Evolutionary conservation across 2,888 invertebrate species (phyloP).

Genomic region (Cosmorhoe ocellata): DNA sequence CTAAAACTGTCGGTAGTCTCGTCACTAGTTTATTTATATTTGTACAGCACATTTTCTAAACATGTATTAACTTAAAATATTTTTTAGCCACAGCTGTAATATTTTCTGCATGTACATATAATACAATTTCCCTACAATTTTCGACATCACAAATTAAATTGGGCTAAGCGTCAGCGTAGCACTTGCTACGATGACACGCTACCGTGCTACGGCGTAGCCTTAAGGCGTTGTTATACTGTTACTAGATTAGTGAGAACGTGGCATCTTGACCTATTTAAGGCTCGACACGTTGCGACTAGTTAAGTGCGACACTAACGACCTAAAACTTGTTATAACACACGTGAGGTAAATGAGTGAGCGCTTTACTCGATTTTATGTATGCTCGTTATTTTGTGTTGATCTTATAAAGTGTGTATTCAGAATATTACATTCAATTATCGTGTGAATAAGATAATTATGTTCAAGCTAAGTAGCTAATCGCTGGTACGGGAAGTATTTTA

Average conservation of each 20-base stretch:
- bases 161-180: conserved; percentile 33
- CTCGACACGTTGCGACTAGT: conserved; percentile 57
- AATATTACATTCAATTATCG: neutral
- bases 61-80: too few species aligned
- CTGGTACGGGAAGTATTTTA: too few species aligned
- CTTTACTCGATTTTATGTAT: conserved; percentile 41
- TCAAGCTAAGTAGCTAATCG: too few species aligned
- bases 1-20: too few species aligned
- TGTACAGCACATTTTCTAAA: too few species aligned
- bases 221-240: conserved; percentile 58
- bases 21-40: too few species aligned
- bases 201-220: conserved; percentile 54
- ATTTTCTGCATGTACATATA: too few species aligned
- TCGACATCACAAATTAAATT: conserved; percentile 33
- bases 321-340: conserved; percentile 47
- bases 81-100: too few species aligned
- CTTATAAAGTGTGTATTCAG: neutral
- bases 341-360: conserved; percentile 47
- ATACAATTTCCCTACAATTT: conserved; percentile 5
- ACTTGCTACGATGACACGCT: conserved; percentile 41
- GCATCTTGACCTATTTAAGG: conserved; percentile 65
- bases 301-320: conserved; percentile 60
- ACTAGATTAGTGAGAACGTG: conserved; percentile 60
- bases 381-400: conserved; percentile 20
- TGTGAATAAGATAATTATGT: neutral